phyloP scores from a whole-genome alignment of 1,140 invertebrate genomes.

The Coelopa frigida region DNA sequence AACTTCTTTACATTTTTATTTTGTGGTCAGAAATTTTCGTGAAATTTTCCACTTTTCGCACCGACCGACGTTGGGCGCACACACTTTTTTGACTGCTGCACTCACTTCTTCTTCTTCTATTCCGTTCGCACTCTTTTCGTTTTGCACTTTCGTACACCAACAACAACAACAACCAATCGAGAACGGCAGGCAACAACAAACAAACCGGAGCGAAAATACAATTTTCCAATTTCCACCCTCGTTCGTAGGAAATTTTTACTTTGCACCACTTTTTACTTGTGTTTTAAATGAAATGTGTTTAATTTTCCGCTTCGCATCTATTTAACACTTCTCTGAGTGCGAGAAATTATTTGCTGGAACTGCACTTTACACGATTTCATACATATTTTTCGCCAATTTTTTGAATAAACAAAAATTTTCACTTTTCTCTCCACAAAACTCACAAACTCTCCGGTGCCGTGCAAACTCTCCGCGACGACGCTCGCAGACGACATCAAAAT shows the following conservation, averaged over 20 bases:
- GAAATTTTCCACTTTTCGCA: neutral
- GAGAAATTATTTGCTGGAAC: neutral
- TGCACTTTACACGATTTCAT: no score
- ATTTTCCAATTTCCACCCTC: constrained; percentile 7
- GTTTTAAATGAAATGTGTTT: neutral
- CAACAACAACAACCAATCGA: constrained; percentile 7
- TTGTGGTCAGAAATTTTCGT: neutral
- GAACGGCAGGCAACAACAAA: constrained; percentile 10
- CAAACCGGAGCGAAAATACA: neutral
- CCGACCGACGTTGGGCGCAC: neutral
- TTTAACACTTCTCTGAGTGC: constrained; percentile 1
- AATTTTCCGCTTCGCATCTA: neutral
- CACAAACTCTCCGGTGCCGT: no score
- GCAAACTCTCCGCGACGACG: no score
- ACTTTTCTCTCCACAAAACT: no score
- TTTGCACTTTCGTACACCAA: constrained; percentile 7
- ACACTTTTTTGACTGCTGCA: neutral
- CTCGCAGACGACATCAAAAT: no score
- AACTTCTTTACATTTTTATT: neutral
- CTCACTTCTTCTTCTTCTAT: neutral
- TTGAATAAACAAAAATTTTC: no score
- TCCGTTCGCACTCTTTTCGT: constrained; percentile 1
- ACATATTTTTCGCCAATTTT: no score
- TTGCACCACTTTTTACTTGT: constrained; percentile 1
- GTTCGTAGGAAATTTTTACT: neutral